Percentiles rank a stretch among this genome's conserved stretches.
phyloP scores from a whole-genome alignment of 1,140 invertebrate genomes.

The Thaumetopoea pityocampa region DNA sequence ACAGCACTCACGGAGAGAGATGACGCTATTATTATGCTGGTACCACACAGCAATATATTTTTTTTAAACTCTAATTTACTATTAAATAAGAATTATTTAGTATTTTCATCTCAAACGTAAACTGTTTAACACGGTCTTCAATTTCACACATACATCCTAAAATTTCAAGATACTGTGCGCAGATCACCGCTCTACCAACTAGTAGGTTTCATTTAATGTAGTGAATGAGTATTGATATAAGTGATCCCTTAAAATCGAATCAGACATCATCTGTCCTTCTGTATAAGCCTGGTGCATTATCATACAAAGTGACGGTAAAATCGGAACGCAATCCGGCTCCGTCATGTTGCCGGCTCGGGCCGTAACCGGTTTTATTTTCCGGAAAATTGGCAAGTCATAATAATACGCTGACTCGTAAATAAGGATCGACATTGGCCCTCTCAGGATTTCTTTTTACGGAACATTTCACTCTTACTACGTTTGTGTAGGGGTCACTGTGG shows the following conservation, averaged over 20 bases:
- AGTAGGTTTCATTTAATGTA: no score
- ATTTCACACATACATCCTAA: no score
- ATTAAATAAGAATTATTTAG: no score
- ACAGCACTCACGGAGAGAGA: no score
- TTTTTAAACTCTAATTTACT: no score
- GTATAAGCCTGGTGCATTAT: slow-evolving; percentile 29
- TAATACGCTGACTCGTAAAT: slow-evolving; percentile 70
- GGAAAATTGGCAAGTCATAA: slow-evolving; percentile 72
- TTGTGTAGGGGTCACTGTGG: slow-evolving; percentile 10
- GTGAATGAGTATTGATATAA: no score
- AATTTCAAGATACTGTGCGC: no score
- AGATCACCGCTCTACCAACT: no score
- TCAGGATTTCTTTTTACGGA: slow-evolving; percentile 60
- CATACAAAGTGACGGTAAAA: slow-evolving; percentile 56
- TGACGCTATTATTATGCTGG: no score
- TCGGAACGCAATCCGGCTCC: slow-evolving; percentile 48
- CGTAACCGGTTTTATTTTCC: slow-evolving; percentile 64
- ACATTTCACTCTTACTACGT: slow-evolving; percentile 52
- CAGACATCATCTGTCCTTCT: slow-evolving; percentile 7
- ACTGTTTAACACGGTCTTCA: no score
- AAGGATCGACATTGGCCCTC: slow-evolving; percentile 65
- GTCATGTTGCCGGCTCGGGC: slow-evolving; percentile 41
- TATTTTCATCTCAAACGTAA: no score
- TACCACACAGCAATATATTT: no score
- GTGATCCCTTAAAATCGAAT: slow-evolving; percentile 17